Evolutionary conservation across 1,140 invertebrate genomes (phyloP).

Genomic region (Octopus sinensis): DNA sequence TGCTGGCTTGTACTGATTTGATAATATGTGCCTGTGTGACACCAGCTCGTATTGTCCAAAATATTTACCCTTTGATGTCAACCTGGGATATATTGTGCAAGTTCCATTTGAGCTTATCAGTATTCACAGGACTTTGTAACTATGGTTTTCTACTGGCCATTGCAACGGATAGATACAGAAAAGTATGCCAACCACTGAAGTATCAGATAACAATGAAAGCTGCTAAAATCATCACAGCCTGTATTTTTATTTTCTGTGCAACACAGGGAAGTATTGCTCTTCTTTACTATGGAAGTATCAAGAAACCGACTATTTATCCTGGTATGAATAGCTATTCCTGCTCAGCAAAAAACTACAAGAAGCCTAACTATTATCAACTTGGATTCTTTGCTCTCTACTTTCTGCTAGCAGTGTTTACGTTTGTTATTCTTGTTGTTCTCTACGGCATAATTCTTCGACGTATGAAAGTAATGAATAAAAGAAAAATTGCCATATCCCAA

Average conservation of each 20-base stretch:
- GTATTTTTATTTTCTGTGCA: not conserved
- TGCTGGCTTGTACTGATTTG: not conserved
- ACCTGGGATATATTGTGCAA: not conserved
- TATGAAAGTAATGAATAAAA: not conserved
- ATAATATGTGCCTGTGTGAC: not conserved
- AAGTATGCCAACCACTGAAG: not conserved
- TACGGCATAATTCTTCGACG: not conserved
- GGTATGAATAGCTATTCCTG: not conserved
- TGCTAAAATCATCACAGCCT: not conserved
- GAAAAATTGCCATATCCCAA: not conserved
- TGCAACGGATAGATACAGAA: too few relatives aligned
- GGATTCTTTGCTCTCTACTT: conserved; percentile 1
- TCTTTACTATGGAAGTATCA: not conserved
- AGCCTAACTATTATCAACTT: not conserved
- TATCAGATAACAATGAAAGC: not conserved
- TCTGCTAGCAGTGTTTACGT: not conserved
- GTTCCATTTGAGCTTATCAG: not conserved
- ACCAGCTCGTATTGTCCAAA: not conserved
- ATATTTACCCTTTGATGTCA: not conserved
- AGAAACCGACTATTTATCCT: not conserved
- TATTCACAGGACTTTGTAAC: not conserved
- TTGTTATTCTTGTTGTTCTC: not conserved
- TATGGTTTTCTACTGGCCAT: not conserved
- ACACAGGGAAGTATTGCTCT: not conserved
- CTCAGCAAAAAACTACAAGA: not conserved